Conservation (phyloP, 2,888 invertebrate genomes). For the Microplitis manilae region DNA sequence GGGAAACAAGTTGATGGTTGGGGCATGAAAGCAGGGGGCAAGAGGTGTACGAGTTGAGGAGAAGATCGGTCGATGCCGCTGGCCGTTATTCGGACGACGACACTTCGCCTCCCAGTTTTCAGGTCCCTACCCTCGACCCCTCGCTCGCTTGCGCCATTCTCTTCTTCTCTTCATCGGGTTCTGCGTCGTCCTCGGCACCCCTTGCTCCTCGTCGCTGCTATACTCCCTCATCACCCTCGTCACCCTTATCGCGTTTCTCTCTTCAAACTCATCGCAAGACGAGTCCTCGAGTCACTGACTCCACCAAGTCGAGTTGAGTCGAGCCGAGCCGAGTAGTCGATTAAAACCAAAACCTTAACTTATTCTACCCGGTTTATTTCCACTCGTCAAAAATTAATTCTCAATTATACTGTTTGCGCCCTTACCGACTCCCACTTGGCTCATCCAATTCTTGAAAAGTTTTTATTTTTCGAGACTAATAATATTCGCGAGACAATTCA, state of each 20-base stretch:
- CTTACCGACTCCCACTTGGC: not conserved
- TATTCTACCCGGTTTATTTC: constrained; percentile 3
- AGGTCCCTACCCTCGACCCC: constrained; percentile 45
- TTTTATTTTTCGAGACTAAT: too few species aligned
- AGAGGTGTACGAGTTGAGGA: constrained; percentile 57
- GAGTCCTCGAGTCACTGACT: constrained; percentile 22
- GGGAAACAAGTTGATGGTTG: constrained; percentile 70
- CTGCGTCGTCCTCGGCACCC: constrained; percentile 51
- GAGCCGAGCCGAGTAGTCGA: constrained; percentile 37
- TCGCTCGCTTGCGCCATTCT: constrained; percentile 49
- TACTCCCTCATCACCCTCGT: constrained; percentile 36
- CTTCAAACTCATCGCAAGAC: constrained; percentile 24
- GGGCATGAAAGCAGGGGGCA: constrained; percentile 47
- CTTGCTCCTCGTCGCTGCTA: constrained; percentile 36
- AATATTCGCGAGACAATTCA: too few species aligned
- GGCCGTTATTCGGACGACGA: constrained; percentile 73
- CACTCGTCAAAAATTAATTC: not conserved
- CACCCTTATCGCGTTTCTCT: constrained; percentile 46
- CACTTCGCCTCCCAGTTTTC: constrained; percentile 70
- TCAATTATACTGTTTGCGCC: not conserved
- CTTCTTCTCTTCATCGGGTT: constrained; percentile 48
- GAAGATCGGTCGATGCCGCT: constrained; percentile 72
- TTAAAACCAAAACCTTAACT: constrained; percentile 46
- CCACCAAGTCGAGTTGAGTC: too few species aligned
- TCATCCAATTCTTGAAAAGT: too few species aligned